A percentile compares a stretch with the other conserved stretches of the same genome.
Conservation (phyloP, 1,140 invertebrate species). For the Megathymus violae region DNA sequence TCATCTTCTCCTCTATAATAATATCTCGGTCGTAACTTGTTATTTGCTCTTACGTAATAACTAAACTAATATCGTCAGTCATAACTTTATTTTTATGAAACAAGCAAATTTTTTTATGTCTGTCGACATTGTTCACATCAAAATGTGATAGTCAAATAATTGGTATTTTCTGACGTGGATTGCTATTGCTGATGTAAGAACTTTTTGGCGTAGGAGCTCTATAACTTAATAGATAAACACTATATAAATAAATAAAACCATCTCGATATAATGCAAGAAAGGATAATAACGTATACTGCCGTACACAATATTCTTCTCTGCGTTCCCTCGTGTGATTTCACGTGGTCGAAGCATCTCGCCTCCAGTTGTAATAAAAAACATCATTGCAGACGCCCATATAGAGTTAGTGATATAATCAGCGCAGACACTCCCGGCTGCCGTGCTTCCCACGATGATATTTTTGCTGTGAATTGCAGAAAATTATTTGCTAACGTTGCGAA, state of each 20-base stretch:
- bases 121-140: background rate
- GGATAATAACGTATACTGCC: background rate
- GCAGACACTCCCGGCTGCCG: conserved; percentile 23
- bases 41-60: too few species aligned
- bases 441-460: background rate
- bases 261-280: too few species aligned
- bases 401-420: conserved; percentile 36
- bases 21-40: background rate
- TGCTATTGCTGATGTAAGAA: background rate
- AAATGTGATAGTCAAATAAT: background rate
- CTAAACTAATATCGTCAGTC: background rate
- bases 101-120: conserved; percentile 1
- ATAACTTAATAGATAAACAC: too few species aligned
- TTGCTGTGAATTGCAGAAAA: conserved; percentile 6
- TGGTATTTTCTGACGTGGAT: background rate
- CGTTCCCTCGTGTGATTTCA: conserved; percentile 3
- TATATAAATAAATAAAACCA: too few species aligned
- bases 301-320: conserved; percentile 12
- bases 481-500: background rate
- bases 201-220: background rate
- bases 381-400: conserved; percentile 40
- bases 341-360: conserved; percentile 34
- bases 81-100: background rate
- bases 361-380: conserved; percentile 45
- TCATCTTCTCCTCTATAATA: background rate